Conservation (phyloP, 1,140 invertebrate genomes). For the Drosophila orosa region DNA sequence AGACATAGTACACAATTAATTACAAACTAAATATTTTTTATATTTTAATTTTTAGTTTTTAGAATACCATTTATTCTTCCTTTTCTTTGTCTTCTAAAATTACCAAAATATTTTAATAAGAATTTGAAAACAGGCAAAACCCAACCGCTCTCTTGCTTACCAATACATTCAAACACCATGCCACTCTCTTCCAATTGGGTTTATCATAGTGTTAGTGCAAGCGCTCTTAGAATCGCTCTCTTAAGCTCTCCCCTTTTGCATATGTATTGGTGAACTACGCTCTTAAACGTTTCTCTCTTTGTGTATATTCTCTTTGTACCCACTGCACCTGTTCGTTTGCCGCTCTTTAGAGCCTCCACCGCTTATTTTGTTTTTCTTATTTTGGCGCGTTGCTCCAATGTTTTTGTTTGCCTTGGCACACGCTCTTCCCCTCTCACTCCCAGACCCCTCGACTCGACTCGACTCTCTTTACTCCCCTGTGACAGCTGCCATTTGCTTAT, state of each 20-base stretch:
- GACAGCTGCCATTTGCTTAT: constrained; percentile 71
- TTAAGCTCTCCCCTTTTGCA: constrained; percentile 46
- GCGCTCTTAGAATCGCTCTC: constrained; percentile 56
- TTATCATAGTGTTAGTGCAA: constrained; percentile 57
- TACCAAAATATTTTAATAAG: background rate
- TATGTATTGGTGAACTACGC: constrained; percentile 55
- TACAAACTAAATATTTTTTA: background rate
- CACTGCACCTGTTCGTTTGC: constrained; percentile 59
- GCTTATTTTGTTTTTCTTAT: constrained; percentile 30
- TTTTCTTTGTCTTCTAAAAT: background rate
- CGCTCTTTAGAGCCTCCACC: constrained; percentile 37
- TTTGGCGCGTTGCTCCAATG: constrained; percentile 46
- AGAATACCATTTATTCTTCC: background rate
- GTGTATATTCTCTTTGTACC: background rate
- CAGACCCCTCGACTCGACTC: no score
- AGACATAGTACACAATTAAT: background rate
- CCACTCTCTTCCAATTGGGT: constrained; percentile 37
- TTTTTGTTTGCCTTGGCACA: constrained; percentile 52
- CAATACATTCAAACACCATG: constrained; percentile 37
- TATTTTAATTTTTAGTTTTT: background rate
- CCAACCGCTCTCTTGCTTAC: constrained; percentile 41
- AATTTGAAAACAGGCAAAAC: background rate
- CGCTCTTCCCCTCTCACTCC: background rate
- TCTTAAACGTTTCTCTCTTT: constrained; percentile 50
- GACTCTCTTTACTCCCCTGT: constrained; percentile 21